These are phyloP conservation scores for Onychostruthus taczanowskii DNA, from an alignment of 2,113 vertebrate species.

Conservation along the genomic window DNA sequence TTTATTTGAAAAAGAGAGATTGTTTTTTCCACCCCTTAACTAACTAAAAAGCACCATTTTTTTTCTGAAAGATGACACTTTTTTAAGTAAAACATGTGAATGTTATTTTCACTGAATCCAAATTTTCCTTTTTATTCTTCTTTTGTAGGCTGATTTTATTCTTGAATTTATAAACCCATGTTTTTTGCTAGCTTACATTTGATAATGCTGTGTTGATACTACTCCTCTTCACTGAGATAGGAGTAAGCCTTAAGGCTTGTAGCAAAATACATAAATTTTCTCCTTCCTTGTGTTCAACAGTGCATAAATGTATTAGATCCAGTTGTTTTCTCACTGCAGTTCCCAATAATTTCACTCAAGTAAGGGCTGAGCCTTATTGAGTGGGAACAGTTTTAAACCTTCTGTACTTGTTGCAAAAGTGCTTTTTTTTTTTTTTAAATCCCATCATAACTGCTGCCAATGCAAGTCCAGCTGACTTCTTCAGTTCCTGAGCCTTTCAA, in stretches of 20 bases:
- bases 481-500: background rate
- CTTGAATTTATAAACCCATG: background rate
- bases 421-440: background rate
- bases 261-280: background rate
- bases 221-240: background rate
- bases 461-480: background rate
- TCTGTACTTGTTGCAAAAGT: background rate
- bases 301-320: background rate
- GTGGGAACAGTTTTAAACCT: background rate
- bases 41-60: background rate
- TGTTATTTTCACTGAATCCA: background rate
- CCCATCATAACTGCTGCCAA: accelerated
- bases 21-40: background rate
- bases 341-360: background rate
- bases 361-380: background rate
- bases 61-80: background rate
- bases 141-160: background rate
- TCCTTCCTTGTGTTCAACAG: background rate
- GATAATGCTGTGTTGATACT: background rate
- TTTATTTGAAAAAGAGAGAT: background rate
- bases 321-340: background rate
- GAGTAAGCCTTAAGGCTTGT: background rate
- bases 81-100: background rate
- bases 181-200: background rate
- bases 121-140: background rate